Percentiles rank a stretch among this genome's conserved stretches.
Conservation (phyloP, 2,888 invertebrate genomes). For the Cephus pulcher region DNA sequence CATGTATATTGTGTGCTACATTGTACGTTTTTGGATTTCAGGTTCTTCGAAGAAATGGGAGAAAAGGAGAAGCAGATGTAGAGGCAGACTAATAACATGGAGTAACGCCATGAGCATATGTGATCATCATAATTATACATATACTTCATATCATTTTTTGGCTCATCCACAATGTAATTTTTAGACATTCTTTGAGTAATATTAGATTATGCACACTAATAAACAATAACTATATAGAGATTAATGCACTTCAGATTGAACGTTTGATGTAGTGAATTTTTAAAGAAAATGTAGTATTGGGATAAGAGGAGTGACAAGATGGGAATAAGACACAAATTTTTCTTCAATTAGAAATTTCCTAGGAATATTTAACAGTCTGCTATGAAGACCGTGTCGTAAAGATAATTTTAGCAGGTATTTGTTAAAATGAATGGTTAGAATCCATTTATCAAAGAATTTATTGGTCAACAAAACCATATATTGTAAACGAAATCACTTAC, state of each 20-base stretch:
- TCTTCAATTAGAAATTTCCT: background rate
- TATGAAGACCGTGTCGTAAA: background rate
- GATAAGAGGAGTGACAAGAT: background rate
- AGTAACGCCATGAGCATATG: slow-evolving; percentile 38
- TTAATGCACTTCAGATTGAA: background rate
- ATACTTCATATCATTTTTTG: slow-evolving; percentile 9
- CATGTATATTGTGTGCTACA: background rate
- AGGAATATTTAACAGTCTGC: background rate
- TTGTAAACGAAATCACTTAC: background rate
- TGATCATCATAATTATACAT: slow-evolving; percentile 38
- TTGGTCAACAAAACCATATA: background rate
- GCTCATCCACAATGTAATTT: slow-evolving; percentile 22
- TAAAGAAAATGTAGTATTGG: background rate
- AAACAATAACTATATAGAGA: background rate
- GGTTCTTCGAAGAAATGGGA: slow-evolving; percentile 17
- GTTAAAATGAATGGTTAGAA: background rate
- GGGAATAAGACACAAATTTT: background rate
- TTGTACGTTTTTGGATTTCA: slow-evolving; percentile 9
- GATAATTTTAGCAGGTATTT: background rate
- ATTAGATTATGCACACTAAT: slow-evolving; percentile 2
- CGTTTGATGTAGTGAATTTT: background rate
- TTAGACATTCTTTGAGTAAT: slow-evolving; percentile 26
- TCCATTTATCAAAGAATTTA: background rate
- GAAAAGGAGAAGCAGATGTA: slow-evolving; percentile 13
- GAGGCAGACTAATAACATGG: slow-evolving; percentile 23